Percentiles rank a stretch among this genome's conserved stretches.
phyloP scores from a whole-genome alignment of 1,140 invertebrate species.

The Druon quercuslanigerum region DNA sequence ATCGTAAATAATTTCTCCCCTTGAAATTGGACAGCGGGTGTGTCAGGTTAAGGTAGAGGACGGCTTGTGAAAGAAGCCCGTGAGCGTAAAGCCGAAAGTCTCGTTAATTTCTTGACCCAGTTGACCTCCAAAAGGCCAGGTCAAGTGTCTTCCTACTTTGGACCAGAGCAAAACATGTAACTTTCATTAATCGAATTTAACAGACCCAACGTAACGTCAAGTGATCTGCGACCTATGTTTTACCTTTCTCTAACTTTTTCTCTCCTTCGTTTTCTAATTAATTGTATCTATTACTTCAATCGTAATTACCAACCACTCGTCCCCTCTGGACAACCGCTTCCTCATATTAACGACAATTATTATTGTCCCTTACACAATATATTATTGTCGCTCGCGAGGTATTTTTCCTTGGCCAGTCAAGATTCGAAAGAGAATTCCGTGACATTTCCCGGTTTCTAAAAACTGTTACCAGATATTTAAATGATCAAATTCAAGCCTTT shows the following conservation, averaged over 20 bases:
- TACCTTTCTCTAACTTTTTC: constrained; percentile 6
- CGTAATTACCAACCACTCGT: constrained; percentile 1
- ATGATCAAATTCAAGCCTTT: too few relatives aligned
- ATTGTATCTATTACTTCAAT: constrained; percentile 12
- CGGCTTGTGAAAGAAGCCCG: neutral
- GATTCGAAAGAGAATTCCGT: too few relatives aligned
- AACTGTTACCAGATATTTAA: too few relatives aligned
- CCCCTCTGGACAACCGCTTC: neutral
- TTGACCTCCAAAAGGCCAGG: constrained; percentile 3
- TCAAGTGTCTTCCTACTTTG: constrained; percentile 1
- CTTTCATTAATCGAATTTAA: constrained; percentile 7
- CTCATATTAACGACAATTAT: constrained; percentile 6
- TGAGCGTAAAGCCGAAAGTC: neutral
- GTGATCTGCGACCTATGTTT: neutral
- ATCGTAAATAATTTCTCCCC: neutral
- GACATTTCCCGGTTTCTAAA: too few relatives aligned
- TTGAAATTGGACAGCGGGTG: neutral
- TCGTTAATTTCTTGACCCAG: neutral
- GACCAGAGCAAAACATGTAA: neutral
- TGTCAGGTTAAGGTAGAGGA: constrained; percentile 5
- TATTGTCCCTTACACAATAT: neutral
- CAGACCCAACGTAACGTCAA: neutral
- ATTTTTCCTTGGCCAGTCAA: neutral
- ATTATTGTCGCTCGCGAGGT: neutral
- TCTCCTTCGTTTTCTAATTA: constrained; percentile 23